Conservation (phyloP, 2,888 invertebrate genomes). For the Lycophotia porphyrea region DNA sequence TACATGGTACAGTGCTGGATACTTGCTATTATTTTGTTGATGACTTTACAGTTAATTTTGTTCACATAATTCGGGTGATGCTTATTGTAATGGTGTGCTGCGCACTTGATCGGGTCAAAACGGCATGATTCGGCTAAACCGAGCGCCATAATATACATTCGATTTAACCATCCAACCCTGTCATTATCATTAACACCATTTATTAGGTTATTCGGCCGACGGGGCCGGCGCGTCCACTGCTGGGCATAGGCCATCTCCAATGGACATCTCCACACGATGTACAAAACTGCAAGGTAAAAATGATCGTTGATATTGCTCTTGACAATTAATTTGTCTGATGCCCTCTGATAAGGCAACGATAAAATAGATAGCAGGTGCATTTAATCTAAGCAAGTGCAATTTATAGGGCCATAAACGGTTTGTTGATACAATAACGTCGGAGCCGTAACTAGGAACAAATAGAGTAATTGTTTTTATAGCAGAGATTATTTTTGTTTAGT, state of each 20-base stretch:
- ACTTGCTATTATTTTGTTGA: too few species aligned
- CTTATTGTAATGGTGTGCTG: background rate
- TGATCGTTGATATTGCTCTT: conserved; percentile 16
- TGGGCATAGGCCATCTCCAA: background rate
- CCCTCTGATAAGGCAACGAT: conserved; percentile 25
- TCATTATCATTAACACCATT: background rate
- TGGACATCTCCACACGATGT: background rate
- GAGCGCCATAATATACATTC: background rate
- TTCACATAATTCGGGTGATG: background rate
- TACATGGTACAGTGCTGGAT: background rate
- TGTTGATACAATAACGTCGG: conserved; percentile 16
- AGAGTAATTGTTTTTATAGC: conserved; percentile 10
- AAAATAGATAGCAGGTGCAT: conserved; percentile 31
- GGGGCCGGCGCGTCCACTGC: background rate
- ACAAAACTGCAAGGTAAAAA: background rate
- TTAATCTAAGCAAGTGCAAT: conserved; percentile 33
- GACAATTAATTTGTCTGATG: conserved; percentile 12
- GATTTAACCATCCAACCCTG: background rate
- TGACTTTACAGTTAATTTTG: too few species aligned
- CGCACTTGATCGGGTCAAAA: background rate
- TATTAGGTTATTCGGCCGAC: background rate
- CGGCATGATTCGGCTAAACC: background rate
- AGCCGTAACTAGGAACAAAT: conserved; percentile 21
- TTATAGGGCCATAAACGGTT: conserved; percentile 57
- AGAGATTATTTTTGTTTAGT: conserved; percentile 2